Evolutionary conservation across 2,888 invertebrate genomes (phyloP), one percentile per base, ranked within the genome.

Genomic region (Sphaerophoria rueppellii): DNA sequence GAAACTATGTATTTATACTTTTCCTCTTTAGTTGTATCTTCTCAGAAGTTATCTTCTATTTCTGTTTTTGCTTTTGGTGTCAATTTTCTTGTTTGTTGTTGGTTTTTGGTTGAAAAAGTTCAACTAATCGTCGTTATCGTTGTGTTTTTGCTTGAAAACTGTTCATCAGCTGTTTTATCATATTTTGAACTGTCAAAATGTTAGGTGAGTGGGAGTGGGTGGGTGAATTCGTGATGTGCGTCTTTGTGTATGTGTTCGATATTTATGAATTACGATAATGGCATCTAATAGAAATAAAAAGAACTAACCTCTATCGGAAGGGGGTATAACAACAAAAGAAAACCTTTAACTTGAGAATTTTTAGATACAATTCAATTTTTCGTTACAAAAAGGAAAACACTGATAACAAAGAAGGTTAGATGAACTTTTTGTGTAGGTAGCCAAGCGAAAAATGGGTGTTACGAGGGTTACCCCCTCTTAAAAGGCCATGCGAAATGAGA

Each of bases 121-220:
- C 24, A 24, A 24, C 24, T 24, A 1, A 48, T 43, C 65, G 40
- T 67, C 76, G 80, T 82, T 76, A 77, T 81, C 82, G 82, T 12
- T 75, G 32, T 50, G 24, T 76, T 52, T 57, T 65, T 40, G 48
- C 37, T 54, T 58, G 9, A 24, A 54, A 67, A 54, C 67, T 67
- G 54, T 67, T 69, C 78, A 87, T 88, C 88, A 88, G 88, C 88
- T 88, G 88, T 88, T 88, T 88, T 87, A 1, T 24, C 75, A 75
- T 86, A 88, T 87, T 72, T 87, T 72, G 82, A 87, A 85, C 87
- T 88, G 88, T 88, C 88, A 88, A 87, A 86, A 81, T n/a, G 11
- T n/a, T 61, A 3, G 43, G 11, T 11, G 35, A 50, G 65, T 50
- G 50, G 4, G 50, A 50, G 54, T 54, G 0, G 12, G 50, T n/a